These are phyloP conservation scores for Temnothorax rugatulus DNA, from an alignment of 2,888 invertebrate species.

Conservation along the genomic window DNA sequence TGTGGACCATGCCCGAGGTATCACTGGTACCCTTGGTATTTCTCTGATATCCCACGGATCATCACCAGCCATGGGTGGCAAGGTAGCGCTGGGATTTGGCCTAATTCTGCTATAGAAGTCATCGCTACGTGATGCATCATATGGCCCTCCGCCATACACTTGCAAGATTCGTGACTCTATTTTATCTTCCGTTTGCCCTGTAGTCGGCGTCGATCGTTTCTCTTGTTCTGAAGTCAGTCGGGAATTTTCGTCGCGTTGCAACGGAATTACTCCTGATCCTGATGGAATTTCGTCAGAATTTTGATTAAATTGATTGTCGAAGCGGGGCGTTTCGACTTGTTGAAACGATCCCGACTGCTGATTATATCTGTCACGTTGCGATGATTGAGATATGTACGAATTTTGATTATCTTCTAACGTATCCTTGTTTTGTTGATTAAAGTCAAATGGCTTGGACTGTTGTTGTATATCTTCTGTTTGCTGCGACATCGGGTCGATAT, in stretches of 20 bases:
- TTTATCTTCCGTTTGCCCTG: conserved; percentile 32
- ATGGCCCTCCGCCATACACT: conserved; percentile 80
- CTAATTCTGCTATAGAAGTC: conserved; percentile 74
- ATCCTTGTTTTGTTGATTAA: conserved; percentile 30
- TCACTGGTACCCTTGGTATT: conserved; percentile 59
- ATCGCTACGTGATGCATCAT: conserved; percentile 71
- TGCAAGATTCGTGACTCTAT: conserved; percentile 77
- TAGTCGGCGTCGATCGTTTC: neutral
- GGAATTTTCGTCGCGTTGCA: neutral
- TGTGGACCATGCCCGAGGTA: neutral
- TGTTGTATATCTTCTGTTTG: conserved; percentile 57
- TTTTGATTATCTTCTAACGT: conserved; percentile 25
- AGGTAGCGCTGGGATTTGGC: conserved; percentile 77
- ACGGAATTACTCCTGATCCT: neutral
- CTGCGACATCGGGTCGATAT: conserved; percentile 36
- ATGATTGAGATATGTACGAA: neutral
- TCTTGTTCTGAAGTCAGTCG: conserved; percentile 12
- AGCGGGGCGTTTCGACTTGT: conserved; percentile 27
- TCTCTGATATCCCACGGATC: conserved; percentile 80
- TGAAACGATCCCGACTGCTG: conserved; percentile 23
- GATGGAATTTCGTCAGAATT: neutral
- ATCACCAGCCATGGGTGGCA: conserved; percentile 69
- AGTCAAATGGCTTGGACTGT: conserved; percentile 35
- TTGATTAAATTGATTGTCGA: conserved; percentile 16
- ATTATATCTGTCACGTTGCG: conserved; percentile 15